phyloP scores from a whole-genome alignment of 2,113 vertebrate genomes.

The Pseudorectes ferrugineus region DNA sequence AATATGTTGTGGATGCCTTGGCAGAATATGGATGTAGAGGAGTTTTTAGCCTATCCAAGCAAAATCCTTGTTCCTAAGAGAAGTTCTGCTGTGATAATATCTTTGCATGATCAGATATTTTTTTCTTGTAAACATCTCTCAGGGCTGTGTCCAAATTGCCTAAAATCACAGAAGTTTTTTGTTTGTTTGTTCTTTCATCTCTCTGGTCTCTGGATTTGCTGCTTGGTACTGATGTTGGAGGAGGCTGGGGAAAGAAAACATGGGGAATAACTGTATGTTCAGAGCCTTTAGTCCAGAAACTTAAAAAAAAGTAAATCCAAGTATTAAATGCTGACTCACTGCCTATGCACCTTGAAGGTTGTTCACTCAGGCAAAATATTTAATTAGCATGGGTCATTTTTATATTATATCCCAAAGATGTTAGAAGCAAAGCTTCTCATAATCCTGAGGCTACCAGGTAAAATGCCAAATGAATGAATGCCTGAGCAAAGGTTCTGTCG shows the following conservation, averaged over 20 bases:
- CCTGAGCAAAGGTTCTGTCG: neutral
- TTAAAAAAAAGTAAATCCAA: neutral
- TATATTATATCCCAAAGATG: neutral
- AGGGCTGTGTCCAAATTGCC: neutral
- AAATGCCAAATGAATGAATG: neutral
- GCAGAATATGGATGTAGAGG: neutral
- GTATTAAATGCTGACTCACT: neutral
- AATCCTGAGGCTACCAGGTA: neutral
- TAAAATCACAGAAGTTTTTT: neutral
- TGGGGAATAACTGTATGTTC: neutral
- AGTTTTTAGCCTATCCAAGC: neutral
- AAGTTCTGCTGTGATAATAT: neutral
- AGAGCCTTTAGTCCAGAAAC: neutral
- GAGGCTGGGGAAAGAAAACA: neutral
- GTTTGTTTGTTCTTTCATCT: neutral
- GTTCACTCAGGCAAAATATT: neutral
- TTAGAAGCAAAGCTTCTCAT: neutral
- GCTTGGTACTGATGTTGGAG: neutral
- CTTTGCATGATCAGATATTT: neutral
- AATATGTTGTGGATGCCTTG: neutral
- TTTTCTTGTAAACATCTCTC: neutral
- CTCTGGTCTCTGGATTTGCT: neutral
- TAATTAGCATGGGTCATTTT: neutral
- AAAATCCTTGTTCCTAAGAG: neutral
- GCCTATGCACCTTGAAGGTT: neutral